Base-by-base conservation (phyloP, 1,140 invertebrate genomes). In the Berghia stephanieae region DNA sequence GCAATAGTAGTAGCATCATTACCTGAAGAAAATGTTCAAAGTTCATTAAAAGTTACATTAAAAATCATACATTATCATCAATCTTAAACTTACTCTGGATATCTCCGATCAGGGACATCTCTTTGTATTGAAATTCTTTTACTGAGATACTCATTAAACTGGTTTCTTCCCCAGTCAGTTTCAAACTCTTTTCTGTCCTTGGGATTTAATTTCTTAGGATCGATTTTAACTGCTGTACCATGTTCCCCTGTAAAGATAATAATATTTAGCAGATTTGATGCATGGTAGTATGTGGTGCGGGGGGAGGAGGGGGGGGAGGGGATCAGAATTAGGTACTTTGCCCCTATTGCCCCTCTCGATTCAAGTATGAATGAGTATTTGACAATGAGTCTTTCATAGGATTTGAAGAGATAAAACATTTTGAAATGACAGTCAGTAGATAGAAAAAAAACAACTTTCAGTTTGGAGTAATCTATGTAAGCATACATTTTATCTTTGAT, bases 71-170 rank as follows among this genome's bases (percentile, higher is more conserved):
- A 10, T 21, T 63, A 18, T 10, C 8, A n/a, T 18, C 6, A 60
- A 8, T 27, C 5, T 43, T 38, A 49, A 21, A 92, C 93, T 94
- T 89, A 97, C 96, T 96, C 96, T 86, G 94, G 93, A 89, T 98
- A 96, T 78, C 97, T 92, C 0, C 95, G 94, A 91, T 98, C 96
- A 0, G 97, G 96, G 77, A 99, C 91, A 49, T 92, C 93, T 80
- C 98, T 92, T 85, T 96, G 94, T 52, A 99, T 92, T 21, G 96
- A 98, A 85, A 99, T 98, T 88, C 98, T 91, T 90, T 98, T 96
- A 86, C 96, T 98, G 75, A 93, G 95, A 87, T 98, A 99, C 89
- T 99, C 96, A 92, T 99, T 99, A 90, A 98, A 99, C 5, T 97
- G 96, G 90, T 99, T 98, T 84, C 97, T 96, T 85, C 94, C 91